Evolutionary conservation across 2,113 vertebrate species (phyloP).

Genomic region (Semicossyphus pulcher): DNA sequence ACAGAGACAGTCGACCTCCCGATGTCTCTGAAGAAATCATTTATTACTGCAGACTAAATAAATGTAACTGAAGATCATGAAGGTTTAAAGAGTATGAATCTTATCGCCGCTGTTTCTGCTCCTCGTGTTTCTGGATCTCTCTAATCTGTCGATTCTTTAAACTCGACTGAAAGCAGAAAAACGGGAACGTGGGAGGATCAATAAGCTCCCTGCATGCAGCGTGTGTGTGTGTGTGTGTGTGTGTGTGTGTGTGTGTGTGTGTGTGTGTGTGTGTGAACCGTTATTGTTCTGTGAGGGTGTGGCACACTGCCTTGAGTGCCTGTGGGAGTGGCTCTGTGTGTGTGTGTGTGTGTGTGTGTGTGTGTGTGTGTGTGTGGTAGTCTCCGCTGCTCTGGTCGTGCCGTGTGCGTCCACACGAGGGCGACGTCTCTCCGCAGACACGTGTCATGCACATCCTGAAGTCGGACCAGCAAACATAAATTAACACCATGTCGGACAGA

Average conservation of each 20-base stretch:
- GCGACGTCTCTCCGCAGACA: slow-evolving; percentile 38
- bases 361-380: neutral
- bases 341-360: neutral
- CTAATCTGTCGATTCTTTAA: slow-evolving; percentile 6
- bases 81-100: no score
- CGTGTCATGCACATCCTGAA: neutral
- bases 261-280: neutral
- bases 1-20: neutral
- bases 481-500: neutral
- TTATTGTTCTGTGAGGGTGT: slow-evolving; percentile 36
- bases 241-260: neutral
- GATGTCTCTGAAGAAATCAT: no score
- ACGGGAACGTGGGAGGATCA: neutral
- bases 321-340: slow-evolving; percentile 14
- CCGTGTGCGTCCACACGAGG: slow-evolving; percentile 39
- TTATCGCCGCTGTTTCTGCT: neutral
- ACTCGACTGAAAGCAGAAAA: neutral
- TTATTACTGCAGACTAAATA: no score
- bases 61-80: no score
- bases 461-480: neutral
- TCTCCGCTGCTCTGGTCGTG: neutral
- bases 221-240: neutral
- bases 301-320: slow-evolving; percentile 4
- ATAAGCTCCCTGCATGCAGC: neutral
- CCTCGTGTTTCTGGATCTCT: neutral